phyloP scores from a whole-genome alignment of 1,140 invertebrate genomes.

The Achroia grisella region DNA sequence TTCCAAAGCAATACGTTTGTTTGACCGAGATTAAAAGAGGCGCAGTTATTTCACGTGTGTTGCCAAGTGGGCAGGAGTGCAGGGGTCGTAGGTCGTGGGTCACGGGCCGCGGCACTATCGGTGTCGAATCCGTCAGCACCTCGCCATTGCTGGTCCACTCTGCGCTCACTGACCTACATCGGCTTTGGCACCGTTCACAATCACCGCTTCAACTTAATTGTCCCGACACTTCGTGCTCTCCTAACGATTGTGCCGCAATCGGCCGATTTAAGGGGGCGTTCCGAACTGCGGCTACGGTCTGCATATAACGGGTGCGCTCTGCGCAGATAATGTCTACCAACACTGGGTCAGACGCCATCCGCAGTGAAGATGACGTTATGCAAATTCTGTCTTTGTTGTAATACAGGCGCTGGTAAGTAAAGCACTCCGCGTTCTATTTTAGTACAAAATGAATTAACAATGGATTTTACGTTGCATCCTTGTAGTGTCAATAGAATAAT shows the following conservation, averaged over 20 bases:
- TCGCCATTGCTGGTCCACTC: conserved; percentile 53
- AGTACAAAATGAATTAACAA: conserved; percentile 18
- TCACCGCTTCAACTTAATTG: conserved; percentile 71
- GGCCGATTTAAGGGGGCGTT: conserved; percentile 58
- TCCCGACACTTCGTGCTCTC: conserved; percentile 64
- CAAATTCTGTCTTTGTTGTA: conserved; percentile 30
- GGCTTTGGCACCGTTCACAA: conserved; percentile 69
- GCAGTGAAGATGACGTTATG: conserved; percentile 40
- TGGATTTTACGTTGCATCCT: conserved; percentile 7
- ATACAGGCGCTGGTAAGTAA: conserved; percentile 33
- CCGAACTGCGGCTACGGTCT: conserved; percentile 36
- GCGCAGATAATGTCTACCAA: conserved; percentile 33
- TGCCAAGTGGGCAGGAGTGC: conserved; percentile 38
- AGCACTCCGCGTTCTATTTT: conserved; percentile 23
- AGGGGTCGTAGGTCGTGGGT: conserved; percentile 27
- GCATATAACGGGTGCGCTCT: conserved; percentile 34
- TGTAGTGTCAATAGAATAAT: conserved; percentile 17
- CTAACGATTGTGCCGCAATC: conserved; percentile 68
- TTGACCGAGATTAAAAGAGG: background rate
- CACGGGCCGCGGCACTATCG: conserved; percentile 5
- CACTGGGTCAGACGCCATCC: conserved; percentile 33
- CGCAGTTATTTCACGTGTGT: conserved; percentile 5
- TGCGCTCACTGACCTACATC: conserved; percentile 65
- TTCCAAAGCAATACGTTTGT: too few species aligned
- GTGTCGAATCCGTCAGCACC: conserved; percentile 33